These are phyloP conservation scores for Cebus imitator DNA, from an alignment of 2,113 vertebrate genomes.

Conservation along the genomic window DNA sequence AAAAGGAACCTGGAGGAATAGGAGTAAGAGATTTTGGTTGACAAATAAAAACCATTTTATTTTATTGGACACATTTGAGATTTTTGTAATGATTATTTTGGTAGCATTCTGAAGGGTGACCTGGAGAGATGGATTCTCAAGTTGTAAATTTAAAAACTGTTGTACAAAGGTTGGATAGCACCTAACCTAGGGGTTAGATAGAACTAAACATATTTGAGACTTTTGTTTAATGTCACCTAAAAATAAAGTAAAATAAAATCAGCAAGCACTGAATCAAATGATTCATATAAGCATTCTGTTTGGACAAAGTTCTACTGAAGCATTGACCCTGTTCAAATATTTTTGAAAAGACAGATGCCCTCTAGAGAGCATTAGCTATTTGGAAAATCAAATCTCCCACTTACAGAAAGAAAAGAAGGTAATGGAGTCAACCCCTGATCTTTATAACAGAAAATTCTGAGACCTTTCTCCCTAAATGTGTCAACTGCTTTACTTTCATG, in stretches of 20 bases:
- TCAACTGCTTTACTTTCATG: neutral
- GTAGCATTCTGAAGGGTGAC: neutral
- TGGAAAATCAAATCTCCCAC: neutral
- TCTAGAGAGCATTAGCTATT: neutral
- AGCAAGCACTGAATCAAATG: neutral
- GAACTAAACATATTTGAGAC: neutral
- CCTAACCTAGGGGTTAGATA: neutral
- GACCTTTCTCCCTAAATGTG: neutral
- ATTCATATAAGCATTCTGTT: neutral
- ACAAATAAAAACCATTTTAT: neutral
- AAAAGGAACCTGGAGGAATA: neutral
- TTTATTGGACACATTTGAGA: neutral
- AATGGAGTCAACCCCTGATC: neutral
- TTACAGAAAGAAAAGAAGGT: neutral
- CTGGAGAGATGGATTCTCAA: neutral
- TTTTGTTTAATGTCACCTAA: neutral
- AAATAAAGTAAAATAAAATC: conserved; percentile 25
- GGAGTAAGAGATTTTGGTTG: neutral
- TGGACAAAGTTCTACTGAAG: neutral
- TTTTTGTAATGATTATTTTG: neutral
- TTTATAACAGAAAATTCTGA: neutral
- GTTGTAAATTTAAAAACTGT: neutral
- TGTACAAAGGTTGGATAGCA: neutral
- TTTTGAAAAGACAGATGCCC: conserved; percentile 13
- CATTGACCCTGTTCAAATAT: neutral